Evolutionary conservation across 2,888 invertebrate species (phyloP), one percentile per base, ranked within the genome.

Genomic region (Eupelmus urozonus): DNA sequence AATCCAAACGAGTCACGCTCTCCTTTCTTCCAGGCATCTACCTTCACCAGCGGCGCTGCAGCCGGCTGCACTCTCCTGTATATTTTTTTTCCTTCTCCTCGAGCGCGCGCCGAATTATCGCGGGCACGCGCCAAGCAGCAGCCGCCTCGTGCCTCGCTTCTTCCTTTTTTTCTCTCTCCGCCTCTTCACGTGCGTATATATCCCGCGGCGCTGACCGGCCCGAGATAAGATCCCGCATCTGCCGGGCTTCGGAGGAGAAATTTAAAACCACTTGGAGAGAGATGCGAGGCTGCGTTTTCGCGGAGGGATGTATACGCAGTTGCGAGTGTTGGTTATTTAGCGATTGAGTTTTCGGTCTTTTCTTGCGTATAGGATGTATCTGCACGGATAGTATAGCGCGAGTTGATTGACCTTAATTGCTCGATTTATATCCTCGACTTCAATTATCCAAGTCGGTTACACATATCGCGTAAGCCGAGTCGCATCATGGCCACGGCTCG

Each of bases 21-120:
- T n/a, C 49, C 62, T 62, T 62, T 60, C 20, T 29, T 25, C 16
- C 49, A 34, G 5, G 45, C 16, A n/a, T 18, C 25, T 45, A 55
- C 23, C 55, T 34, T 18, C 57, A 27, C 27, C 18, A 2, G 20
- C 18, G 16, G 40, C 49, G 16, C 23, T 42, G 45, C 29, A n/a
- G 62, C 60, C 84, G 80, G 69, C 78, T 80, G 34, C 71, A 65
- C 55, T 53, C 60, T 65, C 69, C 53, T 66, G n/a, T n/a, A n/a
- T 72, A 57, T 78, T 63, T 70, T 42, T 62, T 69, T 49, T 60
- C 49, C 40, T 77, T 80, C 51, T 23, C 25, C 63, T n/a, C 55
- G 5, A 49, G 51, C 23, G 55, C 45, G 16, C 45, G 34, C 34
- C 27, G 60, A 75, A 75, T 74, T 66, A 74, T 74, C 74, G 29